phyloP scores from a whole-genome alignment of 2,888 invertebrate genomes.

The Cryptus viduatorius region DNA sequence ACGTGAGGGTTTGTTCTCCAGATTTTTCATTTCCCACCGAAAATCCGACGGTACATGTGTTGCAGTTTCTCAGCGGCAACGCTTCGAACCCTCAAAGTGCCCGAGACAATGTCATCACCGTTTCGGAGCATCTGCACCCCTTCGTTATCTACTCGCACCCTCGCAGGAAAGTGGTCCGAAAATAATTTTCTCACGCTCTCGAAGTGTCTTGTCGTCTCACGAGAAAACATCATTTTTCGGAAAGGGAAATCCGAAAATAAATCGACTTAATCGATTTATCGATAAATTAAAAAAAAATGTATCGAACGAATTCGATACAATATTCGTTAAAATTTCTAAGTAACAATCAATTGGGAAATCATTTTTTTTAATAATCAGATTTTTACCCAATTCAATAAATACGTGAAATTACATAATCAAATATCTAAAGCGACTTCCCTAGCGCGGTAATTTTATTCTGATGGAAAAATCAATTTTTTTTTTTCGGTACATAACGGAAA shows the following conservation, averaged over 20 bases:
- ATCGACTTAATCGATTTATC: background rate
- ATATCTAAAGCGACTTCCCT: too few relatives aligned
- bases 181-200: constrained; percentile 56
- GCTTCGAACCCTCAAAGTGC: constrained; percentile 16
- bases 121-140: constrained; percentile 35
- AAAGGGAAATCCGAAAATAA: background rate
- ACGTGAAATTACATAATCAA: too few relatives aligned
- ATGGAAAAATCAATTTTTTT: too few relatives aligned
- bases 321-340: background rate
- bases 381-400: too few relatives aligned
- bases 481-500: too few relatives aligned
- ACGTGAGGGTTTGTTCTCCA: constrained; percentile 44
- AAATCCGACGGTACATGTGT: constrained; percentile 3
- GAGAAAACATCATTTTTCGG: too few relatives aligned
- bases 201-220: background rate
- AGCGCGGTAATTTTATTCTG: too few relatives aligned
- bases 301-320: too few relatives aligned
- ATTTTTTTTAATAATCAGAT: too few relatives aligned
- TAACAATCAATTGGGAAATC: background rate
- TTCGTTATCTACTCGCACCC: constrained; percentile 41
- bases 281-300: background rate
- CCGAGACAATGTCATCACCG: constrained; percentile 20
- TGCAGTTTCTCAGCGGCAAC: constrained; percentile 25
- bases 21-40: constrained; percentile 46
- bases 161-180: constrained; percentile 17